Conservation (phyloP, 2,113 vertebrate genomes). For the human (Homo sapiens) region GRCh38 chr18:4351001-4351500, state of each 20-base stretch:
- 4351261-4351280: conserved; percentile 79
- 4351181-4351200: conserved; percentile 70
- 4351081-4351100: neutral
- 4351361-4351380: conserved; percentile 81
- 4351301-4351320: conserved; percentile 86
- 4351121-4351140: neutral
- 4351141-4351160: conserved; percentile 41
- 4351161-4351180: conserved; percentile 65
- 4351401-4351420: conserved; percentile 74
- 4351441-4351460: conserved; percentile 44
- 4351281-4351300: conserved; percentile 78
- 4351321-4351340: conserved; percentile 85
- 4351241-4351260: conserved; percentile 76
- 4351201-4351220: conserved; percentile 66
- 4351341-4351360: conserved; percentile 79
- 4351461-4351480: conserved; percentile 36
- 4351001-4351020: neutral
- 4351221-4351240: conserved; percentile 76
- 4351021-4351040: neutral
- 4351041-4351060: neutral
- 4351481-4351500: conserved; percentile 42
- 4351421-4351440: conserved; percentile 12
- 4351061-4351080: neutral
- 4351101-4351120: neutral
- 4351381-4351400: conserved; percentile 71